These are phyloP conservation scores for Cercocebus atys DNA, from an alignment of 2,113 vertebrate species.

Conservation along the genomic window DNA sequence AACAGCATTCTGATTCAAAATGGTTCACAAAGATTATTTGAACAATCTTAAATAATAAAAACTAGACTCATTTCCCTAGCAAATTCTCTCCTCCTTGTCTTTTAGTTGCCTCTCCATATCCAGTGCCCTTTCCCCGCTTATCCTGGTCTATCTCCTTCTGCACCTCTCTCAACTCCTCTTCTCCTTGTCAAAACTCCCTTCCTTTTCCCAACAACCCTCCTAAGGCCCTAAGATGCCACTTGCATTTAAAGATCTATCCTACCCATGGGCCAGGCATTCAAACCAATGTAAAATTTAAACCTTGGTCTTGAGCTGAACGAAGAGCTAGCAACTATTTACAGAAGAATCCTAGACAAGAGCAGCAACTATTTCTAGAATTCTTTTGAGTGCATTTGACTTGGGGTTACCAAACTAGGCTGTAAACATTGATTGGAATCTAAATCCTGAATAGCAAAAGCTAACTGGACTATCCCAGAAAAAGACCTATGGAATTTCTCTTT, in stretches of 20 bases:
- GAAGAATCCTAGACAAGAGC: background rate
- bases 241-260: background rate
- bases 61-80: background rate
- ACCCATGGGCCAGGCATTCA: background rate
- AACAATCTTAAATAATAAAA: slow-evolving; percentile 27
- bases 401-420: background rate
- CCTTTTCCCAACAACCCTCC: background rate
- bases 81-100: background rate
- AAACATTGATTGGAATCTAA: background rate
- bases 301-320: background rate
- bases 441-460: slow-evolving; percentile 6
- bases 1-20: slow-evolving; percentile 49
- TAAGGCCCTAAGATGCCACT: background rate
- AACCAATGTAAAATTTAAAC: slow-evolving; percentile 34
- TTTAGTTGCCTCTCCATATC: background rate
- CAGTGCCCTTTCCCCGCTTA: background rate
- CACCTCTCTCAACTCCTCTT: background rate
- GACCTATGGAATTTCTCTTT: background rate
- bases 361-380: background rate
- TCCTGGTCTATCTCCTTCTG: background rate
- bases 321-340: background rate
- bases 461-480: background rate
- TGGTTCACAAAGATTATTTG: background rate
- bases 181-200: background rate
- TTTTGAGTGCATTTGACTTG: background rate